Evolutionary conservation across 1,140 invertebrate genomes (phyloP).

Genomic region (Drosophila sp.): DNA sequence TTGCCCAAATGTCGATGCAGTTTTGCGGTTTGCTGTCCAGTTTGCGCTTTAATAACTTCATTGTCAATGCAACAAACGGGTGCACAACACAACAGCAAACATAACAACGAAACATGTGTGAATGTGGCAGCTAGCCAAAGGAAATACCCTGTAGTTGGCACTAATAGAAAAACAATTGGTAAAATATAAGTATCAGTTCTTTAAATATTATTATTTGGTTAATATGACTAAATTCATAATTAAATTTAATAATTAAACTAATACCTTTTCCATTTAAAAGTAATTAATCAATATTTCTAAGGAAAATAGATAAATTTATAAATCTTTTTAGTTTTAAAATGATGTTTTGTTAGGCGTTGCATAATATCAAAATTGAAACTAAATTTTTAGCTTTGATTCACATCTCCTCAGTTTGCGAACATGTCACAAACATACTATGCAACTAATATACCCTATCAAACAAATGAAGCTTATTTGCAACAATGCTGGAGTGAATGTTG

Average conservation of each 20-base stretch:
- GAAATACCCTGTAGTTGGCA: slow-evolving; percentile 12
- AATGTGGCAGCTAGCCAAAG: background rate
- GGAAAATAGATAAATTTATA: too few relatives aligned
- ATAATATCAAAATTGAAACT: too few relatives aligned
- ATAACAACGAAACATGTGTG: slow-evolving; percentile 25
- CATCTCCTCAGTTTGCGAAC: background rate
- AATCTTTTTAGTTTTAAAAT: too few relatives aligned
- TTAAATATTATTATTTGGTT: too few relatives aligned
- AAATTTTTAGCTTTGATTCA: too few relatives aligned
- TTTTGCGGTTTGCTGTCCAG: slow-evolving; percentile 51
- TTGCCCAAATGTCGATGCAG: slow-evolving; percentile 38
- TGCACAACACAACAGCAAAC: slow-evolving; percentile 23
- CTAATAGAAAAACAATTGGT: background rate
- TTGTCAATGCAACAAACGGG: slow-evolving; percentile 74
- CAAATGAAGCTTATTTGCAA: background rate
- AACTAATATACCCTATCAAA: slow-evolving; percentile 6
- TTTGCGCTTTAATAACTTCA: slow-evolving; percentile 83
- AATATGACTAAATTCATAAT: too few relatives aligned
- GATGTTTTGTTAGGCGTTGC: too few relatives aligned
- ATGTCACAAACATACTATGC: background rate
- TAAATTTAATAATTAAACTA: too few relatives aligned
- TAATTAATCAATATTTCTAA: too few relatives aligned
- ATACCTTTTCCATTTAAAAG: too few relatives aligned
- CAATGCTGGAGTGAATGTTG: slow-evolving; percentile 31
- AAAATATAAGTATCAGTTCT: too few relatives aligned